These are phyloP conservation scores for Zosterops lateralis DNA, from an alignment of 2,113 vertebrate species.

Conservation along the genomic window DNA sequence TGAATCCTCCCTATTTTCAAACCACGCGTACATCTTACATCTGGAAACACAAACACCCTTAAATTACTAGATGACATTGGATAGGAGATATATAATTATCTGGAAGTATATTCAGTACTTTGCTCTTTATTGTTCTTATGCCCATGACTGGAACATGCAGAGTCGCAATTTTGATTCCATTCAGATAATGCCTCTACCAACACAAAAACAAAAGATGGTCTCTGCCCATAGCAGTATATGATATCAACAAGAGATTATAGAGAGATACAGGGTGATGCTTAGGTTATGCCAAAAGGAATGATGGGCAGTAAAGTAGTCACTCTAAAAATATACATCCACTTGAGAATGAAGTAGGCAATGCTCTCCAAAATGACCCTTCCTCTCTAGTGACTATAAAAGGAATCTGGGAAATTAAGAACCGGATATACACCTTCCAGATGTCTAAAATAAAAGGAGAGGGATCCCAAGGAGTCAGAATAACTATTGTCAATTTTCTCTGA, in stretches of 20 bases:
- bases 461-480: background rate
- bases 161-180: constrained; percentile 20
- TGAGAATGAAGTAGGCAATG: background rate
- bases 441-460: background rate
- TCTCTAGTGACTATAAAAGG: background rate
- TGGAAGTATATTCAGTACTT: background rate
- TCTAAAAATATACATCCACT: background rate
- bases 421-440: background rate
- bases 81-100: constrained; percentile 10
- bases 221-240: background rate
- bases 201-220: background rate
- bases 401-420: background rate
- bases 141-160: background rate
- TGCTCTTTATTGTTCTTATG: constrained; percentile 28
- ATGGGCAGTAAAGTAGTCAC: background rate
- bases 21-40: background rate
- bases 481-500: background rate
- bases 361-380: background rate
- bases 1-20: constrained; percentile 46
- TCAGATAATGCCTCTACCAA: background rate
- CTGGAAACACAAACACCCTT: constrained; percentile 15
- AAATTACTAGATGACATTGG: background rate
- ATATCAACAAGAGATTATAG: background rate
- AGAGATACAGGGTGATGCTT: background rate
- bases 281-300: background rate